Evolutionary conservation across 2,888 invertebrate species (phyloP).

Genomic region (Oasisia sp.): DNA sequence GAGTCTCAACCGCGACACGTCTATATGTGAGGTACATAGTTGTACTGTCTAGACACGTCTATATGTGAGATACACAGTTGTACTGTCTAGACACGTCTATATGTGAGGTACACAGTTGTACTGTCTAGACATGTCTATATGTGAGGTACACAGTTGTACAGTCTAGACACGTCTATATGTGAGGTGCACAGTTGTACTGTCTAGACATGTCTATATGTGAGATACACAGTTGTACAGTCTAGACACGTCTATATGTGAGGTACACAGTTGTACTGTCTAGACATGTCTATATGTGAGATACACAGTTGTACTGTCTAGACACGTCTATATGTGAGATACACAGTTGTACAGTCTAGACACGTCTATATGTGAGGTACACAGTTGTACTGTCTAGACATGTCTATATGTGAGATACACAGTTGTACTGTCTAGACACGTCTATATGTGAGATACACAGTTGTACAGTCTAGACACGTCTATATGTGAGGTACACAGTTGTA

Average conservation of each 20-base stretch:
- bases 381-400: conserved; percentile 28
- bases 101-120: conserved; percentile 38
- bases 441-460: conserved; percentile 38
- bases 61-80: no score
- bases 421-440: conserved; percentile 29
- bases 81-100: conserved; percentile 33
- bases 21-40: conserved; percentile 40
- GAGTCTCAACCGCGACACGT: conserved; percentile 37
- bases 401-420: conserved; percentile 33
- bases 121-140: conserved; percentile 34
- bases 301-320: conserved; percentile 31
- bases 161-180: conserved; percentile 37
- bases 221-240: conserved; percentile 28
- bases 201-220: conserved; percentile 40
- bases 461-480: conserved; percentile 33
- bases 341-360: conserved; percentile 26
- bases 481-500: conserved; percentile 38
- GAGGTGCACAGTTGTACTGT: conserved; percentile 33
- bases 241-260: conserved; percentile 40
- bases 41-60: background rate
- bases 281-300: conserved; percentile 39
- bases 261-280: conserved; percentile 29
- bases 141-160: conserved; percentile 36
- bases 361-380: conserved; percentile 41
- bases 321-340: conserved; percentile 41